Evolutionary conservation across 2,888 invertebrate genomes (phyloP).

Genomic region (Blomia tropicalis): DNA sequence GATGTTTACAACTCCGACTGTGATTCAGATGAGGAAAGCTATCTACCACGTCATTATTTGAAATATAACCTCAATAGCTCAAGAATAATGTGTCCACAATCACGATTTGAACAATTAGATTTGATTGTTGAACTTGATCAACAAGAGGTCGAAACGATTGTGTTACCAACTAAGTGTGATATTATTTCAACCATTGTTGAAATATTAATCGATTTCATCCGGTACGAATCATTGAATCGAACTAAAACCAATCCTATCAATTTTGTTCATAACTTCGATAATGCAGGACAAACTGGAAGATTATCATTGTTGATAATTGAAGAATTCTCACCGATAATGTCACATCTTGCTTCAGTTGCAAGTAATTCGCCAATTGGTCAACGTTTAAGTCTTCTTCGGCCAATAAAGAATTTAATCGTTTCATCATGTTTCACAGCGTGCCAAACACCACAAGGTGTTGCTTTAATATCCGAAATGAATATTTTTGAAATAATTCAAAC

Average conservation of each 20-base stretch:
- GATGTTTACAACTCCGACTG: slow-evolving; percentile 4
- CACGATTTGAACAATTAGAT: background rate
- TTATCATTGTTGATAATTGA: background rate
- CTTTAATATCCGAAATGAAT: background rate
- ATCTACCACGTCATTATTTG: background rate
- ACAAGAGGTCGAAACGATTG: background rate
- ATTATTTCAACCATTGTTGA: slow-evolving; percentile 9
- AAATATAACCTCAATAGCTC: background rate
- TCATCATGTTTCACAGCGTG: background rate
- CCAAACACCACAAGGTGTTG: slow-evolving; percentile 4
- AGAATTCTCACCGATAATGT: background rate
- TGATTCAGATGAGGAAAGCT: background rate
- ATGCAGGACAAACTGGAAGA: background rate
- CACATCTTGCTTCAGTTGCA: background rate
- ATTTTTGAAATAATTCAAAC: background rate
- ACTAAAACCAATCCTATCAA: too few species aligned
- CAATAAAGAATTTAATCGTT: background rate
- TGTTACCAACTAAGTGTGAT: background rate
- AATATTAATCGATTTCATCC: slow-evolving; percentile 17
- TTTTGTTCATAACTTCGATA: background rate
- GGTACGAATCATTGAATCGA: background rate
- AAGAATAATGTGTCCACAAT: background rate
- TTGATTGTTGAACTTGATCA: background rate
- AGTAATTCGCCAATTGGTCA: background rate
- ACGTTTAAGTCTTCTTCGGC: background rate